Evolutionary conservation across 2,113 vertebrate genomes (phyloP).

Genomic region (Ailurus styani): DNA sequence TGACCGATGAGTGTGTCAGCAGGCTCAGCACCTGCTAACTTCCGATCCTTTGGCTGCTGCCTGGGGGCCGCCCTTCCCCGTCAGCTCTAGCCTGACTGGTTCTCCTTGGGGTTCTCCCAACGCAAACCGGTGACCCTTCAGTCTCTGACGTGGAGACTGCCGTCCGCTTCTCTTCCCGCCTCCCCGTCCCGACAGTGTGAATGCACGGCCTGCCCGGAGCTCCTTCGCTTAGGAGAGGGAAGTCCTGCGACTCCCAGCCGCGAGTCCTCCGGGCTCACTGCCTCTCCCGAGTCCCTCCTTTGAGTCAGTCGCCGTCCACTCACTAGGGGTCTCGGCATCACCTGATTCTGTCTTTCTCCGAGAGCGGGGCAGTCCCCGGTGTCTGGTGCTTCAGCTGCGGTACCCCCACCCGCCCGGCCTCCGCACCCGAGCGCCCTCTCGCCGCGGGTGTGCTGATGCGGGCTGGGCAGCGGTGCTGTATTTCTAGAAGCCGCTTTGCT

Average conservation of each 20-base stretch:
- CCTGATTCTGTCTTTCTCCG: not conserved
- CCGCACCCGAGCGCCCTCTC: too few relatives aligned
- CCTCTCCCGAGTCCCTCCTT: not conserved
- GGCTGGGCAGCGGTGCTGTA: not conserved
- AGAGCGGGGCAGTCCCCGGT: not conserved
- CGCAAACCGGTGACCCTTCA: not conserved
- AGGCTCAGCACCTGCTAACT: not conserved
- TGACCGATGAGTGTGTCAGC: rapidly evolving
- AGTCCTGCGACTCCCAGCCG: rapidly evolving
- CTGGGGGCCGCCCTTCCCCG: rapidly evolving
- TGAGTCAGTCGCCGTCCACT: not conserved
- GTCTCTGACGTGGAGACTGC: not conserved
- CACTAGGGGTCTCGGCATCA: not conserved
- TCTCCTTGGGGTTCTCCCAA: not conserved
- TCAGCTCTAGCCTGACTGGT: too few relatives aligned
- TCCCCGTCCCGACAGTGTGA: rapidly evolving
- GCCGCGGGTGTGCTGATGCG: too few relatives aligned
- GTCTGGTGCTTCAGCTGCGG: not conserved
- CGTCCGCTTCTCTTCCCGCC: too few relatives aligned
- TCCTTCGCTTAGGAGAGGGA: not conserved
- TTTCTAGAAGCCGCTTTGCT: not conserved
- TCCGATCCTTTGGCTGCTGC: not conserved
- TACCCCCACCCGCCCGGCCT: not conserved
- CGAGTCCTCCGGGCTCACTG: not conserved
- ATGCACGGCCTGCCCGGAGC: not conserved